A percentile compares a stretch with the other conserved stretches of the same genome.
Evolutionary conservation across 2,888 invertebrate species (phyloP).

Genomic region (Bibio marci): DNA sequence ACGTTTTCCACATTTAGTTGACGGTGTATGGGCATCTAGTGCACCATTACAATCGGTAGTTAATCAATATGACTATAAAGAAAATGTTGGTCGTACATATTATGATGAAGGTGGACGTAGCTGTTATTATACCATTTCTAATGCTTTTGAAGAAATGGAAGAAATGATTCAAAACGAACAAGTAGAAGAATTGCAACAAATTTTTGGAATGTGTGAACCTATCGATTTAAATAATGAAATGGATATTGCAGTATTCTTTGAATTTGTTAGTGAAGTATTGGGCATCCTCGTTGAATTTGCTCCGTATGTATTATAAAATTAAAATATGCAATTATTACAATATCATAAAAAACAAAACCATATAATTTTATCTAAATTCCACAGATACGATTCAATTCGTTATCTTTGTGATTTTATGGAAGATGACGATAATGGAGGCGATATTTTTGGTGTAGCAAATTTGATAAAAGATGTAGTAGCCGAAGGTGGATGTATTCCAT

Average conservation of each 20-base stretch:
- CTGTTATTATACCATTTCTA: neutral
- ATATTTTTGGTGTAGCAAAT: no score
- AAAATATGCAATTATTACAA: no score
- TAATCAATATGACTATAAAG: neutral
- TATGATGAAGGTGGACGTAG: neutral
- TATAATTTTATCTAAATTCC: no score
- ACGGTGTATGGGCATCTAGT: conserved; percentile 38
- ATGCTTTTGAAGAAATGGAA: conserved; percentile 3
- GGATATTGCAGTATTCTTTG: conserved; percentile 19
- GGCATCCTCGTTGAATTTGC: conserved; percentile 14
- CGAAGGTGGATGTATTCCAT: neutral
- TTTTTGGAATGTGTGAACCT: neutral
- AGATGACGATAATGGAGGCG: no score
- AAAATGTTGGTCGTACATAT: neutral
- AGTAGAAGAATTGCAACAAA: neutral
- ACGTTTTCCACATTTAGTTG: conserved; percentile 42
- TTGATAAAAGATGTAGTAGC: no score
- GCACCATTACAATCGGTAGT: conserved; percentile 31
- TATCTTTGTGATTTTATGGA: no score
- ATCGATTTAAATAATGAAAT: neutral
- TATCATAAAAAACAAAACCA: no score
- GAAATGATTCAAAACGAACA: neutral
- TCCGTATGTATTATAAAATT: neutral
- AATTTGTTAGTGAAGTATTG: conserved; percentile 20
- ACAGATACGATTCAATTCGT: no score